Percentiles rank a stretch among this genome's conserved stretches.
These are phyloP conservation scores for Amiota mariae DNA, from an alignment of 2,888 invertebrate species.

Conservation along the genomic window DNA sequence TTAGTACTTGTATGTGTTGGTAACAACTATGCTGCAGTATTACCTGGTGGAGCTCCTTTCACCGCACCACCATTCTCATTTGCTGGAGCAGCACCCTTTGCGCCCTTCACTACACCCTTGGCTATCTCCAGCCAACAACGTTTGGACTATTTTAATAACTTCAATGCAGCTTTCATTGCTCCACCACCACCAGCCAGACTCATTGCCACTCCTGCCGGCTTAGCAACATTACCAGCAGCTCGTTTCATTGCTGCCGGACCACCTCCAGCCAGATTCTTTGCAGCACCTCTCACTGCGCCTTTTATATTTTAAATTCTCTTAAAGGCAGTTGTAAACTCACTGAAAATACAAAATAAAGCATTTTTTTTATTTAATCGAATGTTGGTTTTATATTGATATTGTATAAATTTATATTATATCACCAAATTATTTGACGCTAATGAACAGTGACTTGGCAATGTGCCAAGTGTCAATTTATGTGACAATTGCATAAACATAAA, in stretches of 20 bases:
- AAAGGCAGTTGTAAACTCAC: background rate
- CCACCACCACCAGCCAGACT: constrained; percentile 48
- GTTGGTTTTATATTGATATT: background rate
- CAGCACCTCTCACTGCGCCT: constrained; percentile 9
- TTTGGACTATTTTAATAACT: constrained; percentile 61
- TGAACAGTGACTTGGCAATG: background rate
- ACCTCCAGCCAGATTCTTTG: constrained; percentile 40
- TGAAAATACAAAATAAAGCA: too few relatives aligned
- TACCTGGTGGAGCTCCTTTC: constrained; percentile 24
- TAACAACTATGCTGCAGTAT: constrained; percentile 29
- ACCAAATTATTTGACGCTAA: background rate
- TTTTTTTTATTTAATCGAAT: background rate
- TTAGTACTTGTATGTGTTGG: background rate
- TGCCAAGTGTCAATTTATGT: background rate
- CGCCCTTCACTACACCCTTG: constrained; percentile 29
- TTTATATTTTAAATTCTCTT: constrained; percentile 2
- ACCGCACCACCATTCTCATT: background rate
- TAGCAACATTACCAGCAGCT: constrained; percentile 42
- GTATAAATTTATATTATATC: too few relatives aligned
- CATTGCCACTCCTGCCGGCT: constrained; percentile 43
- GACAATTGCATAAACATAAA: too few relatives aligned
- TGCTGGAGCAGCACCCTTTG: constrained; percentile 32
- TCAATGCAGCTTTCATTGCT: constrained; percentile 56
- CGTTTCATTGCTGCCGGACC: constrained; percentile 17
- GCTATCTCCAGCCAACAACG: constrained; percentile 55